Percentiles rank a stretch among this genome's conserved stretches.
Conservation (phyloP, 2,113 vertebrate genomes). For the Gasterosteus aculeatus region DNA sequence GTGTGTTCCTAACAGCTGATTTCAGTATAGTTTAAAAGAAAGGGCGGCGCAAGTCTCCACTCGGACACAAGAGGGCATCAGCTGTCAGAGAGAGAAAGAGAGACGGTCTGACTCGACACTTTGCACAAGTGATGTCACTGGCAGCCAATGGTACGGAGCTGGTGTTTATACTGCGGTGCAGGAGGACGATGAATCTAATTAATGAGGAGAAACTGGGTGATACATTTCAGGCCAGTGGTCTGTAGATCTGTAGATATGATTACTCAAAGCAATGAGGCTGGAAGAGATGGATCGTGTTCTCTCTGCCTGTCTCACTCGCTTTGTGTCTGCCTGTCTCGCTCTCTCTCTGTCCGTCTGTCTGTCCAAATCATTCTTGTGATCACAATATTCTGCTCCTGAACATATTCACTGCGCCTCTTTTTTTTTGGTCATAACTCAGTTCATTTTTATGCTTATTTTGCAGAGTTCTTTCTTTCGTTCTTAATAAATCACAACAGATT, state of each 20-base stretch:
- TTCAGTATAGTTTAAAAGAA: not conserved
- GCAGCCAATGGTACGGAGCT: slow-evolving; percentile 74
- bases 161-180: slow-evolving; percentile 33
- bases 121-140: slow-evolving; percentile 81
- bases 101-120: slow-evolving; percentile 64
- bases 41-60: slow-evolving; percentile 9
- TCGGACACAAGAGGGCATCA: slow-evolving; percentile 73
- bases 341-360: no score
- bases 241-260: not conserved
- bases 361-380: no score
- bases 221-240: not conserved
- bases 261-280: slow-evolving; percentile 6
- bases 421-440: no score
- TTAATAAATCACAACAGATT: no score
- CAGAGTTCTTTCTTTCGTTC: no score
- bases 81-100: slow-evolving; percentile 21
- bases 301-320: no score
- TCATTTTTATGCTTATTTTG: no score
- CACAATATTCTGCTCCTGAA: no score
- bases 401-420: no score
- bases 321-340: no score
- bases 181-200: slow-evolving; percentile 31
- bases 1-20: not conserved
- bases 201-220: slow-evolving; percentile 36
- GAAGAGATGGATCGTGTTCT: no score